A percentile compares a stretch with the other conserved stretches of the same genome.
Evolutionary conservation across 2,113 vertebrate genomes (phyloP).

Genomic region (Heptranchias perlo): DNA sequence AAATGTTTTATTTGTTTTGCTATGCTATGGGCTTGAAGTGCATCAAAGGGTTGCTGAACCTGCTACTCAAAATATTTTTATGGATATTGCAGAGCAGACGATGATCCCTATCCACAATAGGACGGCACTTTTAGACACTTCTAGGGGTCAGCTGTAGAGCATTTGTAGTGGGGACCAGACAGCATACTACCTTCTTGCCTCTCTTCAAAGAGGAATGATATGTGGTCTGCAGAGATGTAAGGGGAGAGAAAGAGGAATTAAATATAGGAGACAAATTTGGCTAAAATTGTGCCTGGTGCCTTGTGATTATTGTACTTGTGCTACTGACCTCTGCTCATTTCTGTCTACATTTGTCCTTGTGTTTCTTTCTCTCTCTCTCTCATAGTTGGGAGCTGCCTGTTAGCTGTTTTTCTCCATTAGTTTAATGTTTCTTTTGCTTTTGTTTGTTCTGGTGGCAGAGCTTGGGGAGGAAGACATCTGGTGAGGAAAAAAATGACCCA

Average conservation of each 20-base stretch:
- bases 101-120: background rate
- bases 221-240: background rate
- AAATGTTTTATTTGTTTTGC: background rate
- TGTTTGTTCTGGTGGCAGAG: background rate
- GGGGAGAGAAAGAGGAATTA: background rate
- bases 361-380: background rate
- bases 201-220: background rate
- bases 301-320: conserved; percentile 3
- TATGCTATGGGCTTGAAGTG: background rate
- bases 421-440: background rate
- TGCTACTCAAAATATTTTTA: background rate
- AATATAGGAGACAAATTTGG: background rate
- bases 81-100: background rate
- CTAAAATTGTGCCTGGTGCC: background rate
- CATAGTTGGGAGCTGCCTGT: background rate
- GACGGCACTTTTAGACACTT: background rate
- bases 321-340: background rate
- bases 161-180: background rate
- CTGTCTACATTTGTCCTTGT: background rate
- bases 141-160: background rate
- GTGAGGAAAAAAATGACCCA: background rate
- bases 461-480: background rate
- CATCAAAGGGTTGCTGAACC: background rate
- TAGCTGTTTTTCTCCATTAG: background rate
- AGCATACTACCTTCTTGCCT: background rate